Conservation (phyloP, 1,140 invertebrate genomes). For the Penaeus japonicus region DNA sequence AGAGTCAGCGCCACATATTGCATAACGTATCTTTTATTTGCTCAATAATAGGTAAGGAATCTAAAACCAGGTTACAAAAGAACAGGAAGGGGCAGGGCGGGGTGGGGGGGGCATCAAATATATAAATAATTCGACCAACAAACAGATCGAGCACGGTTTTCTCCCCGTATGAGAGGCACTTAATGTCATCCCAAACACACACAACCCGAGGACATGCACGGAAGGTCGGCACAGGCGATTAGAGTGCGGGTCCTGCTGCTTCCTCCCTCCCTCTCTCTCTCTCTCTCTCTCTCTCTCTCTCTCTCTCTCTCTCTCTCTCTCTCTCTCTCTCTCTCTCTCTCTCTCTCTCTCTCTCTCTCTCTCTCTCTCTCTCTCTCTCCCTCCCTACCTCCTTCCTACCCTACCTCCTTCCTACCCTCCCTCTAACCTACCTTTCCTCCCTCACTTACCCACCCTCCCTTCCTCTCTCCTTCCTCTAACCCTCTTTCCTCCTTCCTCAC, state of each 20-base stretch:
- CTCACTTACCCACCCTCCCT: neutral
- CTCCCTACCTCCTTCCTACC: neutral
- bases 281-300: neutral
- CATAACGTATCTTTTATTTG: too few species aligned
- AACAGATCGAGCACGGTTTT: too few species aligned
- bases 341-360: neutral
- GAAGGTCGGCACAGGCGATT: too few species aligned
- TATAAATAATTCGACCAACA: too few species aligned
- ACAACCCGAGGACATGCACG: too few species aligned
- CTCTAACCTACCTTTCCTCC: neutral
- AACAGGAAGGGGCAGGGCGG: neutral
- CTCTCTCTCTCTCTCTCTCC: neutral
- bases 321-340: too few species aligned
- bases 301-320: neutral
- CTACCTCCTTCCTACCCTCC: neutral
- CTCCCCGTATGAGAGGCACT: too few species aligned
- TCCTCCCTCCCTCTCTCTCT: neutral
- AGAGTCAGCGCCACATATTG: too few species aligned
- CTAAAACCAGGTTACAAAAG: neutral
- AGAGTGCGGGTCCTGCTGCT: too few species aligned
- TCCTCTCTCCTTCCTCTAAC: neutral
- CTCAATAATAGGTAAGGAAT: too few species aligned
- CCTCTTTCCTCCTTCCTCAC: neutral
- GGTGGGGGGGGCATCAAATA: too few species aligned
- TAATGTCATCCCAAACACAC: too few species aligned